These are phyloP conservation scores for Tethya wilhelma DNA, from an alignment of 37 sponge, comb jelly and placozoan genomes.

Conservation along the genomic window DNA sequence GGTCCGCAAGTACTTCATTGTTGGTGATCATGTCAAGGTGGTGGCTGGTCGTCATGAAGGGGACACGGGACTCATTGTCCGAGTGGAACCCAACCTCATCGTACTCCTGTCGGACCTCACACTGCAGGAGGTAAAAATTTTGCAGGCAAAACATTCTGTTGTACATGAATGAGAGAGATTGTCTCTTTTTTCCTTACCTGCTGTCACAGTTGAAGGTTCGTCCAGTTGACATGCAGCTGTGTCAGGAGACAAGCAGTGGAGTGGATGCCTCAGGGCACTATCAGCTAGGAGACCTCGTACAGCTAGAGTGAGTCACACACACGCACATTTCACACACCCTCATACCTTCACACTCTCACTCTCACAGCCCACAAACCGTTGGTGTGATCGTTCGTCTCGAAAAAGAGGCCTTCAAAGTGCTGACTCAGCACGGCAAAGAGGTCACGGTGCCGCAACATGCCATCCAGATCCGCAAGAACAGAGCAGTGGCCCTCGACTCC, in stretches of 20 bases:
- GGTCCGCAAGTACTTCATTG: slow-evolving; percentile 85
- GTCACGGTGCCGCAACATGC: slow-evolving; percentile 74
- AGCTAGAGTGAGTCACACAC: slow-evolving; percentile 82
- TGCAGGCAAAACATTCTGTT: background rate
- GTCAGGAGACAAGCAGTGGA: slow-evolving; percentile 95
- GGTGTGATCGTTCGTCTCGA: slow-evolving; percentile 95
- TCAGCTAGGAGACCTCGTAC: slow-evolving; percentile 93
- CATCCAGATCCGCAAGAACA: slow-evolving; percentile 80
- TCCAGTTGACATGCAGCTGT: slow-evolving; percentile 94
- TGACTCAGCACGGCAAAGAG: slow-evolving; percentile 94
- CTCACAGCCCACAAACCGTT: slow-evolving; percentile 78
- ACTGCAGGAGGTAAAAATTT: slow-evolving; percentile 78
- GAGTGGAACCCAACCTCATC: slow-evolving; percentile 88
- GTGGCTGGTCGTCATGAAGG: slow-evolving; percentile 89
- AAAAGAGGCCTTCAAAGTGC: slow-evolving; percentile 89
- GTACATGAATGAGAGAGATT: background rate
- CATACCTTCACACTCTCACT: background rate
- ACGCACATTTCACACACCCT: background rate
- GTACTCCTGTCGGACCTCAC: slow-evolving; percentile 93
- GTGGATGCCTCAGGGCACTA: slow-evolving; percentile 95
- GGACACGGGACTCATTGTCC: slow-evolving; percentile 95
- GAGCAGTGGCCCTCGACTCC: slow-evolving; percentile 87
- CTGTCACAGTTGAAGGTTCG: slow-evolving; percentile 86
- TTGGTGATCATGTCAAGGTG: slow-evolving; percentile 98
- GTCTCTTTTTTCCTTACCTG: background rate